Percentiles rank a stretch among this genome's conserved stretches.
Evolutionary conservation across 1,140 invertebrate genomes (phyloP).

Genomic region (Paracyclopina nana): DNA sequence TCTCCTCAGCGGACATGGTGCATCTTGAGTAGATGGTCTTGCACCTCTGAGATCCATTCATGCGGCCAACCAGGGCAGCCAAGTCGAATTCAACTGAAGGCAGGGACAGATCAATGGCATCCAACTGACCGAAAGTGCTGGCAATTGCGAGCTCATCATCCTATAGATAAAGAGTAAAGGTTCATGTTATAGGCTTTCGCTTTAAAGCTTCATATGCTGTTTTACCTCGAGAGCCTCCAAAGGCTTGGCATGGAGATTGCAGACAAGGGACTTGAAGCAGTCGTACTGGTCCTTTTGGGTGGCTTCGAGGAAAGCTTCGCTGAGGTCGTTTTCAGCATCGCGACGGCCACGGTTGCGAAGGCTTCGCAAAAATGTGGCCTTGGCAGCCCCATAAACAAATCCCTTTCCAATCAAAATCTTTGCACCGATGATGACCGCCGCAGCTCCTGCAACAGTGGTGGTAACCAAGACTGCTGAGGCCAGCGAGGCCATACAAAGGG

Average conservation of each 20-base stretch:
- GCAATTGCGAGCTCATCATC: not conserved
- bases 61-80: constrained; percentile 5
- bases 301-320: not conserved
- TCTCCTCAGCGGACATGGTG: too few species aligned
- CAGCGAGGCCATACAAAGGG: too few species aligned
- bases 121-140: not conserved
- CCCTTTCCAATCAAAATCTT: not conserved
- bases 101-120: constrained; percentile 7
- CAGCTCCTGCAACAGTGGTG: not conserved
- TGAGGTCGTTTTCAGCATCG: not conserved
- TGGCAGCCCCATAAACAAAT: too few species aligned
- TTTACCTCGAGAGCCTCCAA: constrained; percentile 3
- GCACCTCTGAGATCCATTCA: not conserved
- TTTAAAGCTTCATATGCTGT: too few species aligned
- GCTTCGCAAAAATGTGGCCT: constrained; percentile 1
- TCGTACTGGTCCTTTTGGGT: not conserved
- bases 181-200: too few species aligned
- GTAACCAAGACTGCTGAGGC: too few species aligned
- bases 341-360: not conserved
- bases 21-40: constrained; percentile 7
- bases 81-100: constrained; percentile 9
- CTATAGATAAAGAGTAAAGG: too few species aligned
- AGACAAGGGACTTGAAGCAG: constrained; percentile 9
- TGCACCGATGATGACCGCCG: not conserved
- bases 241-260: not conserved